Base-by-base conservation (phyloP, 2,888 invertebrate genomes). In the Ommatoiulus sabulosus region DNA sequence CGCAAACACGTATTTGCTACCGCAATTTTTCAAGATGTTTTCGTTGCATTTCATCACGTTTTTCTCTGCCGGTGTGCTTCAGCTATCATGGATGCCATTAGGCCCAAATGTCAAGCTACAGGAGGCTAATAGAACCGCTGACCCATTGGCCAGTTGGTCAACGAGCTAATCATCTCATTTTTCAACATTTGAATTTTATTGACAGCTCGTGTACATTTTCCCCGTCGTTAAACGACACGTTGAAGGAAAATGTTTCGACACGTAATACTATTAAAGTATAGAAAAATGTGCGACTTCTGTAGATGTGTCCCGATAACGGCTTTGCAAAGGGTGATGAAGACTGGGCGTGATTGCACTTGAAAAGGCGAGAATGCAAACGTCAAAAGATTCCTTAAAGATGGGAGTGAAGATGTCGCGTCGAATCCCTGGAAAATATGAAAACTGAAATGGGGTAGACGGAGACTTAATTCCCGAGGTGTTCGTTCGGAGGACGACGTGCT, bases 151-250 rank as follows among this genome's bases (percentile, higher is more conserved):
- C 72, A n/a, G 20, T 24, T 72, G 72, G 72, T 72, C 72, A 24
- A 8, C 72, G 8, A 72, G 72, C 10, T 10, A 24, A 72, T 72
- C 57, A 57, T 15, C 72, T 72, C 24, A 24, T 72, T 72, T 72
- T 63, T 72, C 8, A n/a, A 24, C 24, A 72, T 72, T 72, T 72
- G 72, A 72, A 72, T 24, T 72, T 72, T 72, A 72, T 72, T 72
- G 72, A 72, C 72, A 24, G 20, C 24, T 1, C n/a, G 8, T 24
- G 24, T 24, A 72, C 10, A 72, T 72, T n/a, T 24, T 72, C 24
- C 5, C n/a, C 63, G 0, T 20, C n/a, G n/a, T 20, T 63, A 63
- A 63, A 4, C 5, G 63, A 63, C 63, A 63, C 63, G 10, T 7
- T 8, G 24, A 4, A 57, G 10, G n/a, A 4, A 24, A 7, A 72